These are phyloP conservation scores for Urechis unicinctus DNA, from an alignment of 2,888 invertebrate species.

Conservation along the genomic window DNA sequence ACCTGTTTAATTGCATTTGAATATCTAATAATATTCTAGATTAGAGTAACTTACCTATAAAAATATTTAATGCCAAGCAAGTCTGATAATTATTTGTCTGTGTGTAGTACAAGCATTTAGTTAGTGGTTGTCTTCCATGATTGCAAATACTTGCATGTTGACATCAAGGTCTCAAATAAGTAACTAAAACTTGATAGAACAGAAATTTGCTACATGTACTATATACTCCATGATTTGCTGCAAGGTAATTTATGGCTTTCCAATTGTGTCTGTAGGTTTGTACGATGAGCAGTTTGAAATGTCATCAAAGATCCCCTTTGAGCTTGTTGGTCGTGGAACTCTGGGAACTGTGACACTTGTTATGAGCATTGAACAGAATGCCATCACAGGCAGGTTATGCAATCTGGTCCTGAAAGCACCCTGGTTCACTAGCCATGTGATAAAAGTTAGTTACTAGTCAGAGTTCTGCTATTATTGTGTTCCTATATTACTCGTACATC, in stretches of 20 bases:
- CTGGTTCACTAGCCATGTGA: slow-evolving; percentile 40
- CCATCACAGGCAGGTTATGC: slow-evolving; percentile 33
- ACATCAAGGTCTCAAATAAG: not conserved
- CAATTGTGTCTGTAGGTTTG: slow-evolving; percentile 17
- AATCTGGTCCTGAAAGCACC: slow-evolving; percentile 40
- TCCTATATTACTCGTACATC: not conserved
- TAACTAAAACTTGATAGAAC: not conserved
- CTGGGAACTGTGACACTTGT: slow-evolving; percentile 37
- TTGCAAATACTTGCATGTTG: not conserved
- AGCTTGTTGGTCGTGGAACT: slow-evolving; percentile 36
- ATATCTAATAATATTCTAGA: no score
- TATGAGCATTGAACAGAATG: slow-evolving; percentile 37
- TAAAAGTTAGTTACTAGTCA: slow-evolving; percentile 29
- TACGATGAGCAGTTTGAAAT: slow-evolving; percentile 44
- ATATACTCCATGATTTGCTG: no score
- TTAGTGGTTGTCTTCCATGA: no score
- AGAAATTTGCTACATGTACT: no score
- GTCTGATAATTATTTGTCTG: no score
- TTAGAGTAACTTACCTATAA: no score
- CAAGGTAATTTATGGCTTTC: no score
- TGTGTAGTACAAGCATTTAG: no score
- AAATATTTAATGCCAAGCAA: no score
- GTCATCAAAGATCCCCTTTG: slow-evolving; percentile 40
- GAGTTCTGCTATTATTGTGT: not conserved
- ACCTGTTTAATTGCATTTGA: no score